Base-by-base conservation (phyloP, 2,888 invertebrate species). In the Hofmannophila pseudospretella region DNA sequence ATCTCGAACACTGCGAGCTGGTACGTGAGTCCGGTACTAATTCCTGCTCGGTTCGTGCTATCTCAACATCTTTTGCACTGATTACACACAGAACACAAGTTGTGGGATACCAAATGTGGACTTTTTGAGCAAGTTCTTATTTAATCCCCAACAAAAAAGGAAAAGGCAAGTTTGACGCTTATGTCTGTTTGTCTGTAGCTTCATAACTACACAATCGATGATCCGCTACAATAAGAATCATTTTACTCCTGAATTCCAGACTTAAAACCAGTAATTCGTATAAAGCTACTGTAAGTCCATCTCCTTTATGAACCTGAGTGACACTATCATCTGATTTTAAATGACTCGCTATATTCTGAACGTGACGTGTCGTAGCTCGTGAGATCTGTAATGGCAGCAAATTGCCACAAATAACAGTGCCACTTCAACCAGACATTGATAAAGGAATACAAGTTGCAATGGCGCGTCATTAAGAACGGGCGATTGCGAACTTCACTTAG, bases 21-120 rank as follows among this genome's bases (percentile, higher is more conserved):
- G 34, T 4, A 34, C 68, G 68, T 68, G 66, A 67, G 51, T 47
- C 42, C 25, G 5, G 44, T 58, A 54, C 58, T 54, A 61, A 66
- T 55, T 51, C 42, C 44, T 36, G 39, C 42, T 49, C 33, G 12
- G 39, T 44, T 14, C 26, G 23, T 7, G 20, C 42, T 53, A 51
- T 57, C 56, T 38, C 25, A 26, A 41, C 49, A 58, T 46, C 49
- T 46, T 59, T 2, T 2, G 14, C 13, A n/a, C 28, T 13, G 28
- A 28, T 28, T 13, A n/a, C 28, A 9, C 32, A 32, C 32, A 32
- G 12, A n/a, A n/a, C n/a, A n/a, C n/a, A n/a, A n/a, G n/a, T n/a
- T n/a, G n/a, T n/a, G n/a, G n/a, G n/a, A n/a, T n/a, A n/a, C n/a
- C n/a, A n/a, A n/a, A n/a, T n/a, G n/a, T n/a, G n/a, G n/a, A n/a